Percentiles rank a stretch among this genome's conserved stretches.
Conservation (phyloP, 1,140 invertebrate species). For the Leptinotarsa lineolata region DNA sequence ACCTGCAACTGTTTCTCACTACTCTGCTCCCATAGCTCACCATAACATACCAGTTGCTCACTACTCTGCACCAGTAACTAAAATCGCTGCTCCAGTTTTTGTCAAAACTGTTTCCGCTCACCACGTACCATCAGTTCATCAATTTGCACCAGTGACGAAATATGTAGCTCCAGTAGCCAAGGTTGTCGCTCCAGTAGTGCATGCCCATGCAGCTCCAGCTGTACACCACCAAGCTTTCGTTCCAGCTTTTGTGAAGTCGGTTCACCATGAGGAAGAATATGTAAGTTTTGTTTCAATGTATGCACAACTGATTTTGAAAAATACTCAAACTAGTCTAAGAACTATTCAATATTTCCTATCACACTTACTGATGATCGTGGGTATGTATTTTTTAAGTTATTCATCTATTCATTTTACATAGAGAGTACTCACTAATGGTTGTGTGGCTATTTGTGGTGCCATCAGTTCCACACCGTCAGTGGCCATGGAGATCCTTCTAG, state of each 20-base stretch:
- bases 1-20: neutral
- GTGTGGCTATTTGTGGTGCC: no score
- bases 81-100: constrained; percentile 34
- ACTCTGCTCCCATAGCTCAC: neutral
- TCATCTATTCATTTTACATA: no score
- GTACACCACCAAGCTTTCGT: constrained; percentile 41
- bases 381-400: no score
- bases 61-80: constrained; percentile 33
- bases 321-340: no score
- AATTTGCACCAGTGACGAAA: constrained; percentile 29
- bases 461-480: no score
- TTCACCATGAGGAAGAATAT: constrained; percentile 33
- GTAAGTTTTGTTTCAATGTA: constrained; percentile 10
- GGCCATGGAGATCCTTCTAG: no score
- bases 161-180: constrained; percentile 31
- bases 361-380: no score
- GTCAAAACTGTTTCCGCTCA: constrained; percentile 18
- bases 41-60: constrained; percentile 23
- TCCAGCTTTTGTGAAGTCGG: neutral
- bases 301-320: no score
- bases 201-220: constrained; percentile 45
- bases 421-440: no score
- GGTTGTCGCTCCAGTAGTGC: constrained; percentile 5
- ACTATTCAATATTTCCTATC: no score
- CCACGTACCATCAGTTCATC: constrained; percentile 30